Evolutionary conservation across 2,888 invertebrate species (phyloP).

Genomic region (Alviniconcha strummeri): DNA sequence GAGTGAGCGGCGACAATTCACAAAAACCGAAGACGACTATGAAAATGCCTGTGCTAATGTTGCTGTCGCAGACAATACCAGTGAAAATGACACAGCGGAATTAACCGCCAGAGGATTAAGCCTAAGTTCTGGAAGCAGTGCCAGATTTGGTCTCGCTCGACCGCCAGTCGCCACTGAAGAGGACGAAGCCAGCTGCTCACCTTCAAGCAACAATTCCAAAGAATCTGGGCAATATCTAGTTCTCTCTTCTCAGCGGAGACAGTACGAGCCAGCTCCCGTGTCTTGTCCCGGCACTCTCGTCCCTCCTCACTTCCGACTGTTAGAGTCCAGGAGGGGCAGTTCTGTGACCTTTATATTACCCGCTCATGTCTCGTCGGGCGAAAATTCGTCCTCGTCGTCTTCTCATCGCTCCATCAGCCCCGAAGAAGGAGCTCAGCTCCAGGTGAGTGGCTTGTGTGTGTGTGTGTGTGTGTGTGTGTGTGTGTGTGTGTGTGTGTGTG

Average conservation of each 20-base stretch:
- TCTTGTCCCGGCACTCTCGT: neutral
- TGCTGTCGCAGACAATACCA: too few relatives aligned
- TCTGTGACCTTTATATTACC: constrained; percentile 15
- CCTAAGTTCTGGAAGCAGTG: too few relatives aligned
- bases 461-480: neutral
- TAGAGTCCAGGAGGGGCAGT: constrained; percentile 14
- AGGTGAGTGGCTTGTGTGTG: constrained; percentile 2
- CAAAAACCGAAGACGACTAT: too few relatives aligned
- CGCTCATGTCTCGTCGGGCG: neutral
- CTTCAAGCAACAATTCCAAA: neutral
- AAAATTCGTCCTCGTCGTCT: neutral
- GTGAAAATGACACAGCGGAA: too few relatives aligned
- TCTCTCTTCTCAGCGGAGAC: neutral
- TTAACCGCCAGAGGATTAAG: too few relatives aligned
- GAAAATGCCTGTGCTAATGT: too few relatives aligned
- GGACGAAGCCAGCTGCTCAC: too few relatives aligned
- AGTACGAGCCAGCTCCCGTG: neutral
- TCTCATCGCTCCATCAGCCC: neutral
- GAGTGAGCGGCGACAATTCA: too few relatives aligned
- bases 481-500: neutral
- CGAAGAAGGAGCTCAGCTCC: neutral
- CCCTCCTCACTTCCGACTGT: neutral
- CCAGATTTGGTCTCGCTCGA: too few relatives aligned
- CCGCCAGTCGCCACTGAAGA: too few relatives aligned
- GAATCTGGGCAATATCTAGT: neutral